A percentile compares a stretch with the other conserved stretches of the same genome.
These are phyloP conservation scores for Eolophus roseicapilla DNA, from an alignment of 2,113 vertebrate genomes.

Conservation along the genomic window DNA sequence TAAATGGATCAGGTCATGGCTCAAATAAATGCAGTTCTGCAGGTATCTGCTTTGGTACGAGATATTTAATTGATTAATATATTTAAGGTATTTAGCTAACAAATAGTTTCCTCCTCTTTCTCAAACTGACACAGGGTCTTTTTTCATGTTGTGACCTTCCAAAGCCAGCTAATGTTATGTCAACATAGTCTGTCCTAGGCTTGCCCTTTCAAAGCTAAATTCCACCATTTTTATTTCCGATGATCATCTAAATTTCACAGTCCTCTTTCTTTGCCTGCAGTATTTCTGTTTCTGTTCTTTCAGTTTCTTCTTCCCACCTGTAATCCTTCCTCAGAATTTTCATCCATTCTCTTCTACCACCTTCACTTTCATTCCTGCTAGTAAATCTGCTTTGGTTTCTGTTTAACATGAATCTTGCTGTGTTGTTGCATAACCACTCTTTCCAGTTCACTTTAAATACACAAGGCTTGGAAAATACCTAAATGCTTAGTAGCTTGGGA, in stretches of 20 bases:
- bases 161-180: neutral
- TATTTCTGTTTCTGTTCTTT: neutral
- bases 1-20: no score
- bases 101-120: neutral
- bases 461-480: neutral
- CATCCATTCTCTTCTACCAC: neutral
- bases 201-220: neutral
- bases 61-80: no score
- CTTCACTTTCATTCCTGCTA: neutral
- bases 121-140: neutral
- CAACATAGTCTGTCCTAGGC: neutral
- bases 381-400: neutral
- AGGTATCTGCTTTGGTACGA: no score
- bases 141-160: fast-evolving
- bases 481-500: neutral
- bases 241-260: neutral
- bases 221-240: neutral
- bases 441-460: neutral
- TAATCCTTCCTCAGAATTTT: neutral
- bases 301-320: neutral
- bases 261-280: neutral
- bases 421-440: neutral
- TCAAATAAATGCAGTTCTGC: no score
- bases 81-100: neutral
- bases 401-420: neutral